phyloP scores from a whole-genome alignment of 2,797 vertebrate species.

The Aulostomus chinensis region DNA sequence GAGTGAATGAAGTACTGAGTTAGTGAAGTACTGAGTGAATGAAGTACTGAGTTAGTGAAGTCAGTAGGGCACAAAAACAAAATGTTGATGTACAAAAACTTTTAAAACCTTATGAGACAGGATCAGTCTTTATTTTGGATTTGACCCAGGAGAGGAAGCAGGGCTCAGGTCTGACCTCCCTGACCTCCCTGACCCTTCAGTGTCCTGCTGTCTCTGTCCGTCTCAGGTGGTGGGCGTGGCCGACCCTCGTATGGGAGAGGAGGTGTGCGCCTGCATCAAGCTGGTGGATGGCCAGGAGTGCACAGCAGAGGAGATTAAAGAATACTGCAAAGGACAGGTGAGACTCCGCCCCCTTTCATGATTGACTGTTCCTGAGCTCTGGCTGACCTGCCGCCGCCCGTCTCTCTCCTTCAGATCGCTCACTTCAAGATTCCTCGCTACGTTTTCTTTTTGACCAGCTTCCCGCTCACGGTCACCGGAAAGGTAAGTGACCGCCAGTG shows the following conservation, averaged over 20 bases:
- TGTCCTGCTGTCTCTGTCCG: not conserved
- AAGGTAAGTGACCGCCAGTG: constrained; percentile 80
- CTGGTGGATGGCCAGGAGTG: constrained; percentile 76
- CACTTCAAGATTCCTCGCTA: constrained; percentile 94
- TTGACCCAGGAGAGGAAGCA: no score
- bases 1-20: no score
- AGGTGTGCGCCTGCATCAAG: constrained; percentile 91
- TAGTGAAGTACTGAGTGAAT: no score
- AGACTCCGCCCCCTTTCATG: not conserved
- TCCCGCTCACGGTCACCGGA: constrained; percentile 87
- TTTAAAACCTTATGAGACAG: no score
- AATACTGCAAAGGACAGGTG: constrained; percentile 91
- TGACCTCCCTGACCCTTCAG: not conserved
- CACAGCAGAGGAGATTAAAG: constrained; percentile 84
- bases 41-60: no score
- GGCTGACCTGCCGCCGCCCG: no score
- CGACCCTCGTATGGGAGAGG: constrained; percentile 90
- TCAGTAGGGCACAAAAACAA: no score
- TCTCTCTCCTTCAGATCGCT: constrained; percentile 82
- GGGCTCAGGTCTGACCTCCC: no score
- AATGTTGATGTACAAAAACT: no score
- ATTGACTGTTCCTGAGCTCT: not conserved
- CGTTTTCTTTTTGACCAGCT: constrained; percentile 83
- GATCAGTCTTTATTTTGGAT: no score
- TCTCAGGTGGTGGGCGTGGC: constrained; percentile 90